A percentile compares a stretch with the other conserved stretches of the same genome.
phyloP scores from a whole-genome alignment of 2,888 invertebrate genomes.

The Lithophane socia region DNA sequence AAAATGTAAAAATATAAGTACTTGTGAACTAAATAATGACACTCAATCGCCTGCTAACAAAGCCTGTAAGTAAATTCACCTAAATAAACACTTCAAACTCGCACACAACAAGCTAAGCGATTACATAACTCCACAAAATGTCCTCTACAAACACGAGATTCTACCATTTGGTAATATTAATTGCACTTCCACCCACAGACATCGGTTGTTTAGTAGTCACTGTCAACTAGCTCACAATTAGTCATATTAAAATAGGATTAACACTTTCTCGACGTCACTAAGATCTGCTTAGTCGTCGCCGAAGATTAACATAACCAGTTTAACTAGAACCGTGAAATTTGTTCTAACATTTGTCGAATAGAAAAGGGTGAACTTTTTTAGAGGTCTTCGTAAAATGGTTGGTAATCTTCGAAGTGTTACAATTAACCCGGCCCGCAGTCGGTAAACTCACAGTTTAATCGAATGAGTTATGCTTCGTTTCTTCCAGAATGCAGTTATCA shows the following conservation, averaged over 20 bases:
- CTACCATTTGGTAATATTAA: constrained; percentile 51
- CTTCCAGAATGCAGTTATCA: constrained; percentile 82
- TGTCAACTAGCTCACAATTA: constrained; percentile 82
- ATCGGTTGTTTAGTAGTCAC: constrained; percentile 65
- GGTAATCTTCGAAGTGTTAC: constrained; percentile 64
- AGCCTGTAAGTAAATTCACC: neutral
- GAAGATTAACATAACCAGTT: constrained; percentile 69
- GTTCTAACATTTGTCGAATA: neutral
- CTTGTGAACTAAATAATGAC: too few relatives aligned
- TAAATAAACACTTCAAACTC: neutral
- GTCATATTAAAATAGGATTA: constrained; percentile 87
- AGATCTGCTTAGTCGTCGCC: constrained; percentile 73
- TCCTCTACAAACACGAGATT: constrained; percentile 5
- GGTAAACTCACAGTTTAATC: constrained; percentile 80
- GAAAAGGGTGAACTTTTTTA: constrained; percentile 18
- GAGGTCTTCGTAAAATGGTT: constrained; percentile 65
- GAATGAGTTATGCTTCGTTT: constrained; percentile 89
- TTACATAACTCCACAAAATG: constrained; percentile 14
- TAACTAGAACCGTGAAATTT: constrained; percentile 57
- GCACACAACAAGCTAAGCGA: neutral
- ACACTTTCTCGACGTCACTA: constrained; percentile 81
- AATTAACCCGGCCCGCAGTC: constrained; percentile 84
- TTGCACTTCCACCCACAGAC: constrained; percentile 66
- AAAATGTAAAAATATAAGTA: too few relatives aligned
- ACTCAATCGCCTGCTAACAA: too few relatives aligned